Base-by-base conservation (phyloP, 2,113 vertebrate species). In the Mastomys natalensis region DNA sequence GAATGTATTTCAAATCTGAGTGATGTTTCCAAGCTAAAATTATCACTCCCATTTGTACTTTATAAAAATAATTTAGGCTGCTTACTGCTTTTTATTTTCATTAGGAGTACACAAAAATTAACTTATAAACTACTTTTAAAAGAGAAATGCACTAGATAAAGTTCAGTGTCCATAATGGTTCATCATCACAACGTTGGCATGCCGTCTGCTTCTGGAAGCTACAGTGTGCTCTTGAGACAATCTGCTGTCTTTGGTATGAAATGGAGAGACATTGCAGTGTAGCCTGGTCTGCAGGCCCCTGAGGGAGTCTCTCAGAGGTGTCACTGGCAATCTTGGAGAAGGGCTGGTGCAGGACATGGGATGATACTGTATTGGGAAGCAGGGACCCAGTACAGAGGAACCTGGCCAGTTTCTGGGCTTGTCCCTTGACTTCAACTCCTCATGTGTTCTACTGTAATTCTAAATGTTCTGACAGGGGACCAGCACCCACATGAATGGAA, bases 1-100 rank as follows among this genome's bases (percentile, higher is more conserved):
- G 93, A 97, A 97, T 74, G 34, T 0, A 12, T 84, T 84, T 89
- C 29, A 68, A 76, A 26, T 6, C 68, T n/a, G 96, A 93, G 10
- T 0, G 4, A 97, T 92, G 43, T 22, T 97, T 72, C 3, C 6
- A 74, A 31, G 64, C 96, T n/a, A 82, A 95, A 91, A 2, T 55
- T 40, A 17, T 53, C 68, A 31, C 93, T 92, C 81, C 37, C 16
- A 31, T 96, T 97, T 98, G 22, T 34, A 26, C 64, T 91, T 98
- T 96, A 91, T 96, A 93, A 95, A 97, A 95, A n/a, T 13, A 95
- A 16, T 15, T 93, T 90, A 68, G 77, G 68, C 87, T 81, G 74
- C 31, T 34, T 77, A 91, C 40, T 84, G 92, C 96, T 96, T 97
- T 74, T 86, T 93, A 60, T 68, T 88, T 72, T 72, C 24, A 88